Evolutionary conservation across 2,113 vertebrate species (phyloP).

Genomic region (Cyprinus carpio): DNA sequence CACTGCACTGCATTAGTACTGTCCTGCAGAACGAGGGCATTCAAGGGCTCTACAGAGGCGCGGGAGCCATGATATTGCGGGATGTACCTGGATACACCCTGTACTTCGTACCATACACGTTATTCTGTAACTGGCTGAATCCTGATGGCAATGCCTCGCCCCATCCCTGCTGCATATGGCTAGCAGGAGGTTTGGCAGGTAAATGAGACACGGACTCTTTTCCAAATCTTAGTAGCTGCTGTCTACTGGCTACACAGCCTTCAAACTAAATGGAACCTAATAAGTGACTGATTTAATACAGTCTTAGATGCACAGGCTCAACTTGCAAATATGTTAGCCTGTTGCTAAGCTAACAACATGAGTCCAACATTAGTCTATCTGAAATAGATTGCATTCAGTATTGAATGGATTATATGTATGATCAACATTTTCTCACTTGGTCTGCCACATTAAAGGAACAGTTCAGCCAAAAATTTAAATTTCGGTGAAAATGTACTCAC

Average conservation of each 20-base stretch:
- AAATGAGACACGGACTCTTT: neutral
- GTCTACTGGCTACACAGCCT: too few species aligned
- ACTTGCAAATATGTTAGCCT: neutral
- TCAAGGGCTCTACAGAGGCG: slow-evolving; percentile 86
- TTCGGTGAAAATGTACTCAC: neutral
- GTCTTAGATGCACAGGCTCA: neutral
- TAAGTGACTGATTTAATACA: neutral
- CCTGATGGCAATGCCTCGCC: slow-evolving; percentile 72
- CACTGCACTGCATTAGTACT: slow-evolving; percentile 87
- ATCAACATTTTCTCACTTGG: neutral
- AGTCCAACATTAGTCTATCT: neutral
- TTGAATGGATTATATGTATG: neutral
- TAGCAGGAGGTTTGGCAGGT: slow-evolving; percentile 94
- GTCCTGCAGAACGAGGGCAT: slow-evolving; percentile 86
- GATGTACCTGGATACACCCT: slow-evolving; percentile 91
- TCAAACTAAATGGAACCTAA: neutral
- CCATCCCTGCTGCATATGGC: slow-evolving; percentile 80
- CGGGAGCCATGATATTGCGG: slow-evolving; percentile 87
- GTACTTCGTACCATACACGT: slow-evolving; percentile 90
- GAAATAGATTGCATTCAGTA: neutral
- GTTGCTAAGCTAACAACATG: neutral
- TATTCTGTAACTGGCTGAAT: slow-evolving; percentile 83
- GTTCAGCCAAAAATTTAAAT: neutral
- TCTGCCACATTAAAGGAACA: neutral
- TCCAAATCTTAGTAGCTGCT: neutral